A percentile compares a stretch with the other conserved stretches of the same genome.
These are phyloP conservation scores for Ictalurus punctatus DNA, from an alignment of 2,113 vertebrate genomes.

Conservation along the genomic window DNA sequence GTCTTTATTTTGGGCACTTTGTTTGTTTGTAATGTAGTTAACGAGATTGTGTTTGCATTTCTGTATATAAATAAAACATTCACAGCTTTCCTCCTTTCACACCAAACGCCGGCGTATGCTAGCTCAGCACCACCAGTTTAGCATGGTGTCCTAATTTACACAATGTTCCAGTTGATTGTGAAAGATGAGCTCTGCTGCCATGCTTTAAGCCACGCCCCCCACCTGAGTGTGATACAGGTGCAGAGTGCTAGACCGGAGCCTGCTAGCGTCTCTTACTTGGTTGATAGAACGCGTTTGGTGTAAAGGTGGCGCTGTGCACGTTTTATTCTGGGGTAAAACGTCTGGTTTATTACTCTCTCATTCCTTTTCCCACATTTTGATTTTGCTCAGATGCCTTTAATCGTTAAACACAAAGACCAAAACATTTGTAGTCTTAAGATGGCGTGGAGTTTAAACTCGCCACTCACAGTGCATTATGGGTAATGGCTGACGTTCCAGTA, in stretches of 20 bases:
- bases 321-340: not conserved
- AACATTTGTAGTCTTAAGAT: not conserved
- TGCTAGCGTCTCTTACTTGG: not conserved
- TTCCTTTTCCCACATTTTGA: constrained; percentile 11
- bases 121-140: not conserved
- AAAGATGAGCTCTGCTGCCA: not conserved
- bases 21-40: not conserved
- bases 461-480: not conserved
- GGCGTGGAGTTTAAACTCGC: not conserved
- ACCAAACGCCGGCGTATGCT: no score
- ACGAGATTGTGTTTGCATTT: not conserved
- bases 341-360: not conserved
- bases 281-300: not conserved
- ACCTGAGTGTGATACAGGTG: not conserved
- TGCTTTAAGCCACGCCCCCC: not conserved
- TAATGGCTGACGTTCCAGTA: not conserved
- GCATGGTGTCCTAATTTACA: not conserved
- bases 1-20: not conserved
- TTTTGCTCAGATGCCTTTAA: constrained; percentile 1
- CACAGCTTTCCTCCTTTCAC: not conserved
- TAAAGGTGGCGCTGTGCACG: not conserved
- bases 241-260: not conserved
- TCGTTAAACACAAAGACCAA: constrained; percentile 1
- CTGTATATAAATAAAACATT: not conserved
- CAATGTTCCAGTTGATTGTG: not conserved